phyloP scores from a whole-genome alignment of 2,888 invertebrate species.

The Dorcus parallelipipedus region DNA sequence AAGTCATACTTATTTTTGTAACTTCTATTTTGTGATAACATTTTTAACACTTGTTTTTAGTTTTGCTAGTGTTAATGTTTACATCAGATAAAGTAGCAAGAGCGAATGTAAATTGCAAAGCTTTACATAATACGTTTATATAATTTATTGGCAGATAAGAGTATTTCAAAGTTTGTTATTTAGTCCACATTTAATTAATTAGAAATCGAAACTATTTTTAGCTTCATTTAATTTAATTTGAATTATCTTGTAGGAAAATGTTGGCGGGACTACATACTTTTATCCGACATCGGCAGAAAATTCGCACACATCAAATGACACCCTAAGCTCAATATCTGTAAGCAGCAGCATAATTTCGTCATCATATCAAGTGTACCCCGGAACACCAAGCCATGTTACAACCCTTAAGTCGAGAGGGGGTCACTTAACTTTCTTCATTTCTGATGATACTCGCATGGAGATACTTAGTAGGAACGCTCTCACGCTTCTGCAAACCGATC shows the following conservation, averaged over 20 bases:
- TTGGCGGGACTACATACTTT: conserved; percentile 93
- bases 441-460: conserved; percentile 79
- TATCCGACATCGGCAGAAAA: conserved; percentile 63
- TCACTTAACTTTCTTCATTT: conserved; percentile 72
- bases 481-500: conserved; percentile 72
- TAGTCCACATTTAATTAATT: too few relatives aligned
- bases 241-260: conserved; percentile 67
- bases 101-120: too few relatives aligned
- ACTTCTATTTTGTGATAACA: too few relatives aligned
- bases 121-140: too few relatives aligned
- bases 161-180: too few relatives aligned
- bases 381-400: conserved; percentile 60
- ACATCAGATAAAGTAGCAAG: too few relatives aligned
- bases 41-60: too few relatives aligned
- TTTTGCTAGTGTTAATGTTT: too few relatives aligned
- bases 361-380: conserved; percentile 62
- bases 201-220: background rate
- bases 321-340: conserved; percentile 45
- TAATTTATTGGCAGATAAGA: too few relatives aligned
- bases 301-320: conserved; percentile 46
- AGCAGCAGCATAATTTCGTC: conserved; percentile 43
- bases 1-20: too few relatives aligned
- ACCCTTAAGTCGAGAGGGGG: conserved; percentile 53
- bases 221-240: conserved; percentile 12
- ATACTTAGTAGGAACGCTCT: conserved; percentile 73